These are phyloP conservation scores for Alligator mississippiensis DNA, from an alignment of 2,113 vertebrate species.

Conservation along the genomic window DNA sequence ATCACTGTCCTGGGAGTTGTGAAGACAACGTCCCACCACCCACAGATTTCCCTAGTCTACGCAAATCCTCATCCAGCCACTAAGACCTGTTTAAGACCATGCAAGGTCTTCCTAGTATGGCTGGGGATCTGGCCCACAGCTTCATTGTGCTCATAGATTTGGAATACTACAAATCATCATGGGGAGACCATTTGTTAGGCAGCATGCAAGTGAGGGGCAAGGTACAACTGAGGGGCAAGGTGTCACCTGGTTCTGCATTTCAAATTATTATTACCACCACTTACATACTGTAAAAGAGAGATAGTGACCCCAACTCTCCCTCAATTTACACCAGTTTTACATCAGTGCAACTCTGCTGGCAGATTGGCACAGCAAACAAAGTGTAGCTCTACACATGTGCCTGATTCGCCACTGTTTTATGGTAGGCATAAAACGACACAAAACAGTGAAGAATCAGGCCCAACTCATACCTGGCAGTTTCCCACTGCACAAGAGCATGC, in stretches of 20 bases:
- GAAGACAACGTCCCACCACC: neutral
- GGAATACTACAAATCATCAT: neutral
- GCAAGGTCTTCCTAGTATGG: neutral
- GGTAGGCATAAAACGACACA: neutral
- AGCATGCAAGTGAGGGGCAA: neutral
- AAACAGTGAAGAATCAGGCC: fast-evolving
- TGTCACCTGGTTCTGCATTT: neutral
- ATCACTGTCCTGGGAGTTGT: neutral
- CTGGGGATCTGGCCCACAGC: neutral
- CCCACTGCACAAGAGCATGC: neutral
- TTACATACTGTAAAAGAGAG: neutral
- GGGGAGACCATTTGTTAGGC: neutral
- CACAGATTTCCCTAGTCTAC: neutral
- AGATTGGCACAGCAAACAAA: neutral
- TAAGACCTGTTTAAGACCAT: neutral
- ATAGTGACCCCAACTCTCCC: neutral
- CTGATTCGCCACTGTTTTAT: neutral
- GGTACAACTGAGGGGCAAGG: neutral
- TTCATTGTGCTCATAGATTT: fast-evolving
- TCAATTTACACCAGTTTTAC: neutral
- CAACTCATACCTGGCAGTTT: neutral
- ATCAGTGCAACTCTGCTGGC: neutral
- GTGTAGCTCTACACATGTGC: neutral
- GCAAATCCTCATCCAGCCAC: neutral
- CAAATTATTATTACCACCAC: neutral